Percentiles rank a stretch among this genome's conserved stretches.
Conservation (phyloP, 2,888 invertebrate genomes). For the Hemithea aestivaria region DNA sequence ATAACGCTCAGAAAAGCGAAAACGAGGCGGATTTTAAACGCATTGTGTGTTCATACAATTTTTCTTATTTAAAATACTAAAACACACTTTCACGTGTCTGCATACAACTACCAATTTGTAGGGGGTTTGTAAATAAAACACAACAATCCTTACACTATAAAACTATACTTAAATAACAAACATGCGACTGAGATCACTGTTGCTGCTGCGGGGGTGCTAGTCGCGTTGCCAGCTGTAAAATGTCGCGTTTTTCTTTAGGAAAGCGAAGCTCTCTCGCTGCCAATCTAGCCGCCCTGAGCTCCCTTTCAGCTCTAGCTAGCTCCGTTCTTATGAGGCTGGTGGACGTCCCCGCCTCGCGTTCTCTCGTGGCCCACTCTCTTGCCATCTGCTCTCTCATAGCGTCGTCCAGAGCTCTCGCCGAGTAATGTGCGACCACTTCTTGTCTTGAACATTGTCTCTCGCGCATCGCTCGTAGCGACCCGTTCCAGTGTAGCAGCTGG, state of each 20-base stretch:
- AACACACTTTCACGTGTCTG: too few relatives aligned
- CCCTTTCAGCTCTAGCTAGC: slow-evolving; percentile 90
- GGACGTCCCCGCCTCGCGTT: slow-evolving; percentile 37
- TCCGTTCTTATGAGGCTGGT: slow-evolving; percentile 87
- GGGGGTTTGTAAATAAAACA: slow-evolving; percentile 46
- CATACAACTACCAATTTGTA: not conserved
- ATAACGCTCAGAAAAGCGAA: too few relatives aligned
- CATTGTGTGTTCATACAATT: too few relatives aligned
- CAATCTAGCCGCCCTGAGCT: slow-evolving; percentile 89
- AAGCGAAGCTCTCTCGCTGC: slow-evolving; percentile 95
- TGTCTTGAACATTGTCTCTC: slow-evolving; percentile 96
- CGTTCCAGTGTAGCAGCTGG: slow-evolving; percentile 97
- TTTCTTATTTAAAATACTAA: too few relatives aligned
- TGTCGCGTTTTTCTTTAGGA: slow-evolving; percentile 97
- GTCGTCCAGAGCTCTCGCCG: slow-evolving; percentile 93
- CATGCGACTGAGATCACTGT: slow-evolving; percentile 62
- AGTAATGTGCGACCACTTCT: slow-evolving; percentile 94
- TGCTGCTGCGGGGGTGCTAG: slow-evolving; percentile 75
- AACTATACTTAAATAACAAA: slow-evolving; percentile 72
- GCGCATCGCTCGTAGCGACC: slow-evolving; percentile 96
- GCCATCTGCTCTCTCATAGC: slow-evolving; percentile 98
- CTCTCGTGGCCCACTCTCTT: slow-evolving; percentile 93
- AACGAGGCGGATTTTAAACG: too few relatives aligned
- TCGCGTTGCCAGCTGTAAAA: slow-evolving; percentile 94
- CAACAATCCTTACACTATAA: slow-evolving; percentile 53